Conservation (phyloP, 2,113 vertebrate genomes). For the Nanorana parkeri region DNA sequence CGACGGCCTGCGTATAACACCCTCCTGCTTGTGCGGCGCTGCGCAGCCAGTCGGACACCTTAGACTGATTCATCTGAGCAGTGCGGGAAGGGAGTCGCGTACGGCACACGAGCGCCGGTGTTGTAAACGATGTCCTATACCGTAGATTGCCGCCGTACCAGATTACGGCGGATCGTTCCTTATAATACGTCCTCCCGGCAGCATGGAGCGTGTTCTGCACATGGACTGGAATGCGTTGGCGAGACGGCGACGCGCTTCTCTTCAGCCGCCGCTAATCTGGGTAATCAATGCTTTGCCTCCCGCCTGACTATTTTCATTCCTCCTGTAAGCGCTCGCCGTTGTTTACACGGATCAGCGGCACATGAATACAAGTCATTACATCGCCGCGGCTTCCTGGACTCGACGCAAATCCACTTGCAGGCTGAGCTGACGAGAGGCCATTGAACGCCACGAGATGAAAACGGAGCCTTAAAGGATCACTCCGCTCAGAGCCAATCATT, state of each 20-base stretch:
- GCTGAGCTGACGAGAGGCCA: too few relatives aligned
- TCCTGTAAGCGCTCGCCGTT: not conserved
- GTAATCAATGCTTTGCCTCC: slow-evolving; percentile 39
- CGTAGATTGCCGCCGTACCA: not conserved
- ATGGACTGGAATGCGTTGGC: not conserved
- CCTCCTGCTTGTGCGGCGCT: too few relatives aligned
- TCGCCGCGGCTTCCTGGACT: not conserved
- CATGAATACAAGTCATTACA: slow-evolving; percentile 14
- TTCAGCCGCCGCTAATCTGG: slow-evolving; percentile 13
- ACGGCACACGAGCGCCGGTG: too few relatives aligned
- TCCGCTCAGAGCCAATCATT: too few relatives aligned
- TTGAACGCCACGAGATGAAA: too few relatives aligned
- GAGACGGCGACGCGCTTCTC: not conserved
- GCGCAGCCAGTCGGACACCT: too few relatives aligned
- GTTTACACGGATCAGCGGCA: slow-evolving; percentile 31
- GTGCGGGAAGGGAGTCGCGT: too few relatives aligned
- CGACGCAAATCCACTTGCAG: too few relatives aligned
- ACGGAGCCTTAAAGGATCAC: too few relatives aligned
- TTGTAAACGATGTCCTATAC: too few relatives aligned
- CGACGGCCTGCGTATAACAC: too few relatives aligned
- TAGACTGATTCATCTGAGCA: too few relatives aligned
- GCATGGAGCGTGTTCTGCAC: slow-evolving; percentile 2
- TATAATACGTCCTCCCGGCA: slow-evolving; percentile 16
- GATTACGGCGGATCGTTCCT: slow-evolving; percentile 12
- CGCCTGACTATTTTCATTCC: not conserved